Percentiles rank a stretch among this genome's conserved stretches.
Conservation (phyloP, 2,888 invertebrate species). For the Mesochorus sp. region DNA sequence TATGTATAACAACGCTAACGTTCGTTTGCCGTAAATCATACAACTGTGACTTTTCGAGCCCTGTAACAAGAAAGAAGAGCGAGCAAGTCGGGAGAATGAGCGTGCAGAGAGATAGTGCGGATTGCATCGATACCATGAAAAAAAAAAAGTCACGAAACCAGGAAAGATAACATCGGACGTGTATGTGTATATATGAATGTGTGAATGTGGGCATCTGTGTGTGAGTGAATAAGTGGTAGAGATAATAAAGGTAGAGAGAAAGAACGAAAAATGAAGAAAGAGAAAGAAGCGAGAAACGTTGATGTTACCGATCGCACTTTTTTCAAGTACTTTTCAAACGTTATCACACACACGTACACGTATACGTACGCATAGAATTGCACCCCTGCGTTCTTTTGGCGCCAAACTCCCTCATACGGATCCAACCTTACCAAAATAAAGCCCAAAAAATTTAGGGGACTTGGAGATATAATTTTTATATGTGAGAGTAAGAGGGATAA, state of each 20-base stretch:
- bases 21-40: slow-evolving; percentile 61
- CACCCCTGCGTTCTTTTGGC: no score
- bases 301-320: background rate
- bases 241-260: background rate
- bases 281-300: slow-evolving; percentile 1
- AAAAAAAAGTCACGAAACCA: slow-evolving; percentile 55
- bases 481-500: no score
- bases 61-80: slow-evolving; percentile 45
- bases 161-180: slow-evolving; percentile 20
- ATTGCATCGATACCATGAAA: slow-evolving; percentile 55
- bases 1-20: slow-evolving; percentile 52
- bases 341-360: no score
- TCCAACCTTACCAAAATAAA: no score
- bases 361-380: no score
- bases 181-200: no score
- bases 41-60: slow-evolving; percentile 56
- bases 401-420: no score
- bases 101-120: background rate
- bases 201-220: no score
- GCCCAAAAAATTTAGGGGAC: no score
- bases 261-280: background rate
- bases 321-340: background rate
- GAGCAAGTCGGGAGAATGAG: slow-evolving; percentile 2
- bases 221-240: background rate
- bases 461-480: no score